Evolutionary conservation across 2,888 invertebrate species (phyloP), one percentile per base, ranked within the genome.

Genomic region (Danaus chrysippus): DNA sequence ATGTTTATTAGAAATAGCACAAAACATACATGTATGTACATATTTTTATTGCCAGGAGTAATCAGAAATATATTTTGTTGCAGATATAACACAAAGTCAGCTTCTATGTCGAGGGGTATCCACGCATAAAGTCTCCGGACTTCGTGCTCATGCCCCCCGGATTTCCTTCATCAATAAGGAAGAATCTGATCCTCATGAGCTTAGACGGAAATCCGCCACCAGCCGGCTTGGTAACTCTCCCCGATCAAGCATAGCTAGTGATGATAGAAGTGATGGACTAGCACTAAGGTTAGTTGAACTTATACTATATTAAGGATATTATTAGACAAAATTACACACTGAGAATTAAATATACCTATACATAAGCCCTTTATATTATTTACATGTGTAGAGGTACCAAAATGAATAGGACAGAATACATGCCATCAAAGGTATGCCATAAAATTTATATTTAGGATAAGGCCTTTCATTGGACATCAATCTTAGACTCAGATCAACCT

Each of bases 211-310:
- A 66, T 90, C 89, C 0, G 89, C 91, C 49, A 88, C 87, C 74
- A 88, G 88, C 62, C 77, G 91, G 1, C 84, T 91, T 1, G 87
- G 91, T 3, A 84, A 78, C 70, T 90, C 92, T 0, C 92, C 92
- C 0, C 72, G 92, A 23, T 75, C 84, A 15, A 92, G 92, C 62
- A 84, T 92, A 41, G 88, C 91, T 0, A 87, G 88, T 44, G 90
- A 90, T 12, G 91, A 91, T 10, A 72, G 87, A 59, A 70, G 76
- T 10, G 91, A 94, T 78, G 94, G 94, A 12, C 83, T 93, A 12
- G 88, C 93, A 17, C 86, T 94, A 34, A 93, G 94, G 94, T 94
- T 81, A 75, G 79, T 69, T 49, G 6, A 3, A 34, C 2, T 34
- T 34, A 34, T 34, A 5, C 23, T 34, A 0, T 34, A 6, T 34